A percentile compares a stretch with the other conserved stretches of the same genome.
Conservation (phyloP, 2,113 vertebrate genomes). For the human (Homo sapiens) region GRCh38 chr14:105155501-105156000, state of each 20-base stretch:
- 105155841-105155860: constrained; percentile 95
- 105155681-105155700: accelerated
- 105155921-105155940: constrained; percentile 90
- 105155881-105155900: constrained; percentile 91
- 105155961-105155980: constrained; percentile 91
- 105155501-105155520: too few relatives aligned
- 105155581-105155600: constrained; percentile 89
- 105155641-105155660: constrained; percentile 50
- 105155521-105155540: accelerated
- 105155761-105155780: constrained; percentile 96
- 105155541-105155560: constrained; percentile 81
- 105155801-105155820: constrained; percentile 95
- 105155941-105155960: constrained; percentile 95
- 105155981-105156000: constrained; percentile 82
- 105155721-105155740: constrained; percentile 82
- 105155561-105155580: constrained; percentile 93
- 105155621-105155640: constrained; percentile 83
- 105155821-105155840: constrained; percentile 93
- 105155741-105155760: constrained; percentile 91
- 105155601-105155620: constrained; percentile 97
- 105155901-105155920: constrained; percentile 86
- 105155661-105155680: accelerated
- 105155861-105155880: constrained; percentile 93
- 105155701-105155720: too few relatives aligned
- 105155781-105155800: constrained; percentile 93